Conservation (phyloP, 1,140 invertebrate species). For the Oryctes rhinoceros region DNA sequence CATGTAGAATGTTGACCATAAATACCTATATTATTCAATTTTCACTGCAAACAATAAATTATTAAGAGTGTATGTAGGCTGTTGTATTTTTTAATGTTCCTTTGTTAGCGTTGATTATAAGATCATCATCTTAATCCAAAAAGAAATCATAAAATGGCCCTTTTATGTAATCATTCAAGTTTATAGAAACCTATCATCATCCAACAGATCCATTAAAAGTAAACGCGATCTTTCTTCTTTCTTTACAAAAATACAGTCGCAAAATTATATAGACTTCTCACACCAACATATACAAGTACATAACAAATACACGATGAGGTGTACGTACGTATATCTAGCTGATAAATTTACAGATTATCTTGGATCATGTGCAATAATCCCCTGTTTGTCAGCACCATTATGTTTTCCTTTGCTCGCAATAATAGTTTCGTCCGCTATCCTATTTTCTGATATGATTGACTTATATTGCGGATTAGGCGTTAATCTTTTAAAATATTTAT, state of each 20-base stretch:
- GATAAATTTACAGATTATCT: slow-evolving; percentile 31
- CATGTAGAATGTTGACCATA: no score
- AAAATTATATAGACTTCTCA: no score
- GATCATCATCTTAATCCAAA: no score
- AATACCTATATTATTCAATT: no score
- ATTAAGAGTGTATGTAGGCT: no score
- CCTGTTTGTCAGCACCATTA: slow-evolving; percentile 16
- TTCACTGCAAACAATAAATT: no score
- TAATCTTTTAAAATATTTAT: slow-evolving; percentile 37
- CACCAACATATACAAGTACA: neutral
- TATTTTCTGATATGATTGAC: slow-evolving; percentile 23
- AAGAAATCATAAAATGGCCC: no score
- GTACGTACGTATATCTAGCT: neutral
- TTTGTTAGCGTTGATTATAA: no score
- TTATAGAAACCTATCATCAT: neutral
- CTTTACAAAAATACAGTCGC: neutral
- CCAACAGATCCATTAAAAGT: neutral
- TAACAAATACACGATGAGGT: neutral
- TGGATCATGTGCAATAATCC: slow-evolving; percentile 17
- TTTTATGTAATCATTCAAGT: neutral
- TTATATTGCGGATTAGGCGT: neutral
- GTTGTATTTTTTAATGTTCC: no score
- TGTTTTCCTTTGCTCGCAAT: neutral
- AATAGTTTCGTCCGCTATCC: neutral
- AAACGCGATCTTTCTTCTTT: neutral